Base-by-base conservation (phyloP, 2,888 invertebrate genomes). In the Polia nebulosa region DNA sequence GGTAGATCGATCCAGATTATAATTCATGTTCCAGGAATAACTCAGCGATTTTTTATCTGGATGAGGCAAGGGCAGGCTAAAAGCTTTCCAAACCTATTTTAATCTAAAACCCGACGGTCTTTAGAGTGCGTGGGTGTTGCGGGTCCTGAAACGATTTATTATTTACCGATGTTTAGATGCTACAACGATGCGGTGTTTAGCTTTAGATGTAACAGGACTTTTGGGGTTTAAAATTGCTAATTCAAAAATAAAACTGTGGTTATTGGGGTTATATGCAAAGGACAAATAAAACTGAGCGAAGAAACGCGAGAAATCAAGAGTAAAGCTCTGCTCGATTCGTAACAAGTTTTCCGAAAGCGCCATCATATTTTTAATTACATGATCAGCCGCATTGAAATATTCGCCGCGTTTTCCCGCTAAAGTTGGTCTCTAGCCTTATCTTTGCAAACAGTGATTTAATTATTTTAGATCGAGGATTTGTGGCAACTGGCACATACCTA, bases 31-130 rank as follows among this genome's bases (percentile, higher is more conserved):
- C 39, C 57, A 57, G 13, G 39, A 75, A 75, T 72, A 67, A 34
- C 76, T 27, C 25, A 9, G 17, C 27, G 15, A 36, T 58, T 72
- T 75, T 58, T 67, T 41, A 52, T 36, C 44, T 57, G 7, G 32
- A 72, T 52, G 36, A 58, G 27, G 67, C 29, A 51, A 51, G 13
- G 36, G 29, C 11, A 51, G n/a, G 51, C 11, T 22, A 52, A 57
- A 75, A 66, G 71, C 67, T 66, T 75, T 75, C 17, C 9, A 51
- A 44, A 56, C 22, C 72, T 36, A 44, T 56, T 52, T 51, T 25
- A 13, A 52, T 72, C 8, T 34, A 11, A 34, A 61, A 27, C 25
- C 8, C n/a, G 3, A 41, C 20, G 22, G 34, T 65, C 9, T 36
- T 34, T 1, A 15, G 15, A 47, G 5, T 22, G 27, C 8, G 49